These are phyloP conservation scores for Pandemis cinnamomeana DNA, from an alignment of 2,888 invertebrate genomes.

Conservation along the genomic window DNA sequence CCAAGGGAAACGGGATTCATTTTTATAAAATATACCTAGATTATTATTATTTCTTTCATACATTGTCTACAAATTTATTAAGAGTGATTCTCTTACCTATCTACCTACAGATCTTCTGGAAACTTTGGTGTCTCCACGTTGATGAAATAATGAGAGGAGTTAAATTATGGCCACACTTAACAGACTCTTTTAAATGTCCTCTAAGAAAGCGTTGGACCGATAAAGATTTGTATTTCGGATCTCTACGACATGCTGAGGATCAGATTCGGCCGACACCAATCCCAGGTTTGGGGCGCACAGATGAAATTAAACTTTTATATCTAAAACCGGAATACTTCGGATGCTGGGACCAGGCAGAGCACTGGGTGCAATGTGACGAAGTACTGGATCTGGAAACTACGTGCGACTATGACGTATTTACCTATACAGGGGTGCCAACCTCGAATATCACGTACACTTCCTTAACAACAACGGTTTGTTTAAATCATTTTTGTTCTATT, in stretches of 20 bases:
- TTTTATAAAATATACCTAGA: no score
- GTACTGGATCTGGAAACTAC: slow-evolving; percentile 38
- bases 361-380: slow-evolving; percentile 64
- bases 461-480: slow-evolving; percentile 43
- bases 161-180: slow-evolving; percentile 43
- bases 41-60: no score
- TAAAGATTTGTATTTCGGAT: slow-evolving; percentile 84
- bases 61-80: background rate
- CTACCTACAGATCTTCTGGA: slow-evolving; percentile 81
- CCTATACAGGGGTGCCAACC: slow-evolving; percentile 46
- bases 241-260: slow-evolving; percentile 66
- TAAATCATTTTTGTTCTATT: background rate
- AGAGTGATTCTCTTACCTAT: background rate
- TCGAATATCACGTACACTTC: slow-evolving; percentile 47
- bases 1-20: no score
- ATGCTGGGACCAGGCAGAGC: slow-evolving; percentile 63
- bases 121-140: slow-evolving; percentile 84
- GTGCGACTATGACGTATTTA: slow-evolving; percentile 40
- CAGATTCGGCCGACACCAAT: slow-evolving; percentile 59
- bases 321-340: slow-evolving; percentile 65
- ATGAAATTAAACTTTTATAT: slow-evolving; percentile 62
- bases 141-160: slow-evolving; percentile 59
- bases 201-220: slow-evolving; percentile 72
- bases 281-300: slow-evolving; percentile 60
- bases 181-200: background rate